These are phyloP conservation scores for Hemicrepidius hirtus DNA, from an alignment of 2,888 invertebrate species.

Conservation along the genomic window DNA sequence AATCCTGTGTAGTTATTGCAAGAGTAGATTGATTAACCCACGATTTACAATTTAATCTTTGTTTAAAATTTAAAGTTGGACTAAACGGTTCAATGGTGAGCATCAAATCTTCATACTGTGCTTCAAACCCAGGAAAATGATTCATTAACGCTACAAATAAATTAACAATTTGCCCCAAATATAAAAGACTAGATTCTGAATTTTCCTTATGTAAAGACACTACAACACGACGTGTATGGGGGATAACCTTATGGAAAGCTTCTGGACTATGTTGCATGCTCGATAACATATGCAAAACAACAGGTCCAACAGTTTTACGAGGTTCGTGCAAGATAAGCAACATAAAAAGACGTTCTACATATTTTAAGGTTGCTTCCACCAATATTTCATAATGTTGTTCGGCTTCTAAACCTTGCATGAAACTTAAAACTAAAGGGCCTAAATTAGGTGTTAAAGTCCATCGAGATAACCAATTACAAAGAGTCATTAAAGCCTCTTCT, in stretches of 20 bases:
- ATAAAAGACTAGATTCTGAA: slow-evolving; percentile 71
- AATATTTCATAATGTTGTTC: slow-evolving; percentile 71
- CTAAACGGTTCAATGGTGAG: slow-evolving; percentile 66
- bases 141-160: slow-evolving; percentile 74
- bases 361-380: slow-evolving; percentile 77
- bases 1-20: slow-evolving; percentile 59
- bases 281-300: slow-evolving; percentile 79
- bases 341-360: slow-evolving; percentile 76
- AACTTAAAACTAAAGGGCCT: slow-evolving; percentile 80
- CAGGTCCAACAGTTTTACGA: slow-evolving; percentile 76
- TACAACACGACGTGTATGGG: slow-evolving; percentile 74
- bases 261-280: slow-evolving; percentile 77
- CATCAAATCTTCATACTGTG: slow-evolving; percentile 66
- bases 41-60: slow-evolving; percentile 66
- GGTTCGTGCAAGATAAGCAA: slow-evolving; percentile 75
- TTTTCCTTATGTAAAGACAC: slow-evolving; percentile 76
- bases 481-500: slow-evolving; percentile 77
- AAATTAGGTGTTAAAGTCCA: slow-evolving; percentile 79
- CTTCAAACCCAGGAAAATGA: slow-evolving; percentile 71
- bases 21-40: slow-evolving; percentile 68
- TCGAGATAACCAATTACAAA: slow-evolving; percentile 81
- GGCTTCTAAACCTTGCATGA: slow-evolving; percentile 78
- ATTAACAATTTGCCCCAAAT: slow-evolving; percentile 78
- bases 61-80: slow-evolving; percentile 62
- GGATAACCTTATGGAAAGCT: slow-evolving; percentile 77